A percentile compares a stretch with the other conserved stretches of the same genome.
phyloP scores from a whole-genome alignment of 1,140 invertebrate genomes.

The Caenorhabditis remanei region DNA sequence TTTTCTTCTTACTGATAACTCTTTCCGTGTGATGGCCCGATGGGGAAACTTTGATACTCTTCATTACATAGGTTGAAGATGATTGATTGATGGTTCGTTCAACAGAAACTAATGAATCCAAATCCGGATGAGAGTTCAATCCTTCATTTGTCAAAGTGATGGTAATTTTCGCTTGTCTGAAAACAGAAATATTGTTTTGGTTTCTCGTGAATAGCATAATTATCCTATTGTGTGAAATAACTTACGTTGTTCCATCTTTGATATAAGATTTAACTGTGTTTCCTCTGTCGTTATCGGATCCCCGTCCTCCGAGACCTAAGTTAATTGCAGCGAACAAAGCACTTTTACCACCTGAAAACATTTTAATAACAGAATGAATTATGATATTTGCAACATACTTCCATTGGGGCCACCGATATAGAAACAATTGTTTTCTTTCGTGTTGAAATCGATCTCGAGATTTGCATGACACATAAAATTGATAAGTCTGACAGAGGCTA shows the following conservation, averaged over 20 bases:
- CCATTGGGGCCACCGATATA: constrained; percentile 69
- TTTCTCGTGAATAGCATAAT: no score
- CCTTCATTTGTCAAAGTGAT: constrained; percentile 58
- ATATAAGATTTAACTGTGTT: constrained; percentile 64
- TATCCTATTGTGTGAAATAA: neutral
- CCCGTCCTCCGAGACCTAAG: constrained; percentile 67
- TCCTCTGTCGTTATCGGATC: constrained; percentile 65
- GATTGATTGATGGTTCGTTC: constrained; percentile 58
- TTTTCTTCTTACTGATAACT: constrained; percentile 61
- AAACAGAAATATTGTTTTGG: constrained; percentile 1
- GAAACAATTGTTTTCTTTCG: constrained; percentile 61
- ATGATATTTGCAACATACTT: constrained; percentile 56
- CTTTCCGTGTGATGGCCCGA: neutral
- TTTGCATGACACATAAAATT: constrained; percentile 69
- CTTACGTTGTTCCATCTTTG: constrained; percentile 63
- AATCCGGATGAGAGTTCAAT: constrained; percentile 44
- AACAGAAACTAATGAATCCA: constrained; percentile 27
- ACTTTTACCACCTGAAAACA: constrained; percentile 68
- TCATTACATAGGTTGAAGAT: constrained; percentile 47
- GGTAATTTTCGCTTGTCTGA: constrained; percentile 55
- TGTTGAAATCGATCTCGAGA: constrained; percentile 63
- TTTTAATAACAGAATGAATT: neutral
- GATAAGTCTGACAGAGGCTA: constrained; percentile 55
- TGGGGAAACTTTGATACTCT: constrained; percentile 12
- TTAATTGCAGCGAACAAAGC: constrained; percentile 68